These are phyloP conservation scores for Torymus auratus DNA, from an alignment of 2,888 invertebrate species.

Conservation along the genomic window DNA sequence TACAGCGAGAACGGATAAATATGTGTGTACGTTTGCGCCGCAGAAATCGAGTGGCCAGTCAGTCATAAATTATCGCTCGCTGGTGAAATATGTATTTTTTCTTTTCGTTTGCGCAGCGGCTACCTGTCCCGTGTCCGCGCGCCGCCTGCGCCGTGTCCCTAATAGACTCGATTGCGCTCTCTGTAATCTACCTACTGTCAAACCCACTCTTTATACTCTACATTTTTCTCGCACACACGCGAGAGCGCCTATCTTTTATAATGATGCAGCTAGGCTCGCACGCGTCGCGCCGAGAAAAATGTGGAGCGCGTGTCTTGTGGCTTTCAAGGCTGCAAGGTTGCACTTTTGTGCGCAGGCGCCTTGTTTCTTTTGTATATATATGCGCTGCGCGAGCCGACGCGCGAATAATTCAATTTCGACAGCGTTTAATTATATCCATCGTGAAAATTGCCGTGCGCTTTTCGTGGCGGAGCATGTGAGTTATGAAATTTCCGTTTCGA, in stretches of 20 bases:
- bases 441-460: not conserved
- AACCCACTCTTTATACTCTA: slow-evolving; percentile 27
- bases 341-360: not conserved
- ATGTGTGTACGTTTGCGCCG: not conserved
- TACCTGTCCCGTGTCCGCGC: not conserved
- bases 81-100: slow-evolving; percentile 40
- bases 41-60: slow-evolving; percentile 23
- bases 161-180: slow-evolving; percentile 37
- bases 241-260: slow-evolving; percentile 10
- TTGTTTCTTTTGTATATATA: not conserved
- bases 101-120: not conserved
- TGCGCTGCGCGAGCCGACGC: no score
- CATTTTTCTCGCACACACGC: slow-evolving; percentile 23
- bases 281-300: slow-evolving; percentile 15
- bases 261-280: not conserved
- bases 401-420: slow-evolving; percentile 22
- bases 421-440: slow-evolving; percentile 9
- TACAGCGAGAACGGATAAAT: not conserved
- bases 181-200: slow-evolving; percentile 33
- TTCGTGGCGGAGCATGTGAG: no score
- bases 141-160: slow-evolving; percentile 22
- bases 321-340: slow-evolving; percentile 10
- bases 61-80: slow-evolving; percentile 42
- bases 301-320: not conserved
- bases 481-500: no score